Conservation (phyloP, 1,140 invertebrate species). For the Dreissena rostriformis region DNA sequence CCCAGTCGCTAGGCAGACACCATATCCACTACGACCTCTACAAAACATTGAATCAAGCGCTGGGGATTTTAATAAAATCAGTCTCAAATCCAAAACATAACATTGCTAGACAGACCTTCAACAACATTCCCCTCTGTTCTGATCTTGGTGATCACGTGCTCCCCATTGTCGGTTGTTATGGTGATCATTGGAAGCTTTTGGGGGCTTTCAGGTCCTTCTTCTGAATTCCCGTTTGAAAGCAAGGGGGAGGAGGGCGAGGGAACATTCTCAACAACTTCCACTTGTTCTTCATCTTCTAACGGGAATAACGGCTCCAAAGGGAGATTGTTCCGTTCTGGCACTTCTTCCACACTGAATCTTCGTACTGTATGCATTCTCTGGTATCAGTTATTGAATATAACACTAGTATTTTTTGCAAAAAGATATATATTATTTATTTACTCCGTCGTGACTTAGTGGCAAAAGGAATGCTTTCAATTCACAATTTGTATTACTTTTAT, state of each 20-base stretch:
- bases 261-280: background rate
- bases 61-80: too few relatives aligned
- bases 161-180: constrained; percentile 26
- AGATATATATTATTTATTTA: background rate
- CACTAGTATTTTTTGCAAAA: background rate
- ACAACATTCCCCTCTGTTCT: background rate
- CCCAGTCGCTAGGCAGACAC: too few relatives aligned
- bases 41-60: too few relatives aligned
- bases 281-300: background rate
- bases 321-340: constrained; percentile 35
- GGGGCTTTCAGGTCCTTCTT: background rate
- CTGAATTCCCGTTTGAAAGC: background rate
- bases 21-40: too few relatives aligned
- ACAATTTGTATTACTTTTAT: too few relatives aligned
- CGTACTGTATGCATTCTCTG: background rate
- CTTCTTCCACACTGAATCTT: constrained; percentile 45
- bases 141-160: constrained; percentile 37
- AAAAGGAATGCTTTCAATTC: too few relatives aligned
- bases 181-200: constrained; percentile 17
- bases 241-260: background rate
- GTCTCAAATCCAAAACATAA: background rate
- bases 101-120: constrained; percentile 1
- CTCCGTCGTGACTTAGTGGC: too few relatives aligned
- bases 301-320: constrained; percentile 35
- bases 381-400: too few relatives aligned